Evolutionary conservation across 2,888 invertebrate genomes (phyloP), one percentile per base, ranked within the genome.

Genomic region (Pharmacophagus antenor): DNA sequence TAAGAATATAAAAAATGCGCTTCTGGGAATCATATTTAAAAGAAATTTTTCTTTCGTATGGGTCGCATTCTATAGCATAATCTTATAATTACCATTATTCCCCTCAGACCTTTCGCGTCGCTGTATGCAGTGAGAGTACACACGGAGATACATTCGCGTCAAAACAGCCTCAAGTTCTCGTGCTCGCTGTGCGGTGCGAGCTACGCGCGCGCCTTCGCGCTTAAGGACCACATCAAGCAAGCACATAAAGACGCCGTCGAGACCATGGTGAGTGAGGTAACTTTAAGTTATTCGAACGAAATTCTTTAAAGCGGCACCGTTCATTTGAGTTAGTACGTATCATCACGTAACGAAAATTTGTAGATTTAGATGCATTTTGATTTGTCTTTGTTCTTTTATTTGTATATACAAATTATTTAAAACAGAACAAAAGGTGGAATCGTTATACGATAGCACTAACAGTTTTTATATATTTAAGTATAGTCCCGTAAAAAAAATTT

Each of bases 71-170:
- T n/a, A n/a, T n/a, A n/a, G n/a, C n/a, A n/a, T n/a, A n/a, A n/a
- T n/a, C n/a, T n/a, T n/a, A n/a, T n/a, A n/a, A n/a, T n/a, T n/a
- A n/a, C n/a, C n/a, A n/a, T n/a, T n/a, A n/a, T n/a, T n/a, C n/a
- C n/a, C n/a, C n/a, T n/a, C n/a, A 90, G 96, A 56, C 95, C 95
- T 0, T 96, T 96, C 74, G 94, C 95, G 2, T 95, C 95, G 0
- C 78, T 95, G 20, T 96, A 95, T 74, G 94, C 95, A 0, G 95
- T 95, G 0, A 92, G 95, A 51, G 92, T 93, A 1, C 96, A 96
- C 74, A 95, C 95, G 85, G 94, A 94, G 70, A 94, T 94, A 0
- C 95, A 95, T 75, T 91, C 92, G 64, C 92, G 93, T 12, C 92
- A 92, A 63, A 94, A 94, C 78, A 94, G 93, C 74, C 84, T 95